Evolutionary conservation across 2,113 vertebrate genomes (phyloP).

Genomic region (Pygoscelis antarcticus): DNA sequence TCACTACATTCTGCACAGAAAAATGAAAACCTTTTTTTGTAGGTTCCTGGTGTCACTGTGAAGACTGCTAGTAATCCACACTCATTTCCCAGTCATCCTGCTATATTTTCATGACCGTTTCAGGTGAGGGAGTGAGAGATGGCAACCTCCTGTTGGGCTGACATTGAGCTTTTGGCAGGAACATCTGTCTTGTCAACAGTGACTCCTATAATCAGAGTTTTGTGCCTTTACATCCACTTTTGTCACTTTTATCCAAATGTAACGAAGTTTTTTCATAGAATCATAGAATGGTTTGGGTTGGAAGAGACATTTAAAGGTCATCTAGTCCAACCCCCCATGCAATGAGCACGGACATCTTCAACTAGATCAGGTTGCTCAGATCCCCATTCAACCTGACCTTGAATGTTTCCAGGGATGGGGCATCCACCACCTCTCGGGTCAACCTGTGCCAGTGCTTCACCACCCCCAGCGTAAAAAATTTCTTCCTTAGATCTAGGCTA

Average conservation of each 20-base stretch:
- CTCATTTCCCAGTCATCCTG: neutral
- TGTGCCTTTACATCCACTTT: neutral
- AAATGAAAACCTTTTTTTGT: neutral
- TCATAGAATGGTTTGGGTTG: no score
- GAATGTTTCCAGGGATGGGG: no score
- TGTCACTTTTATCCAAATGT: neutral
- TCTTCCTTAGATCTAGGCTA: no score
- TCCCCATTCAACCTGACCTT: no score
- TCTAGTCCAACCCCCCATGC: no score
- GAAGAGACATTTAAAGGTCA: no score
- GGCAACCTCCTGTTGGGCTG: neutral
- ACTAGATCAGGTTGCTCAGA: no score
- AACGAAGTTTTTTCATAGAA: neutral
- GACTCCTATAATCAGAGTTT: neutral
- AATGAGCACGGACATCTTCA: no score
- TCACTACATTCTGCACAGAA: neutral
- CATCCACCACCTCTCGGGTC: no score
- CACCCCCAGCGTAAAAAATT: no score
- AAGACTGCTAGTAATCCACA: neutral
- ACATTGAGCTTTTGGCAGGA: neutral
- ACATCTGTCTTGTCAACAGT: neutral
- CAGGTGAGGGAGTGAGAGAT: neutral
- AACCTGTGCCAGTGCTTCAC: no score
- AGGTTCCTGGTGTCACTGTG: neutral
- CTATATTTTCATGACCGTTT: neutral